Percentiles rank a stretch among this genome's conserved stretches.
These are phyloP conservation scores for Drosophila kanapiae DNA, from an alignment of 1,140 invertebrate species.

Conservation along the genomic window DNA sequence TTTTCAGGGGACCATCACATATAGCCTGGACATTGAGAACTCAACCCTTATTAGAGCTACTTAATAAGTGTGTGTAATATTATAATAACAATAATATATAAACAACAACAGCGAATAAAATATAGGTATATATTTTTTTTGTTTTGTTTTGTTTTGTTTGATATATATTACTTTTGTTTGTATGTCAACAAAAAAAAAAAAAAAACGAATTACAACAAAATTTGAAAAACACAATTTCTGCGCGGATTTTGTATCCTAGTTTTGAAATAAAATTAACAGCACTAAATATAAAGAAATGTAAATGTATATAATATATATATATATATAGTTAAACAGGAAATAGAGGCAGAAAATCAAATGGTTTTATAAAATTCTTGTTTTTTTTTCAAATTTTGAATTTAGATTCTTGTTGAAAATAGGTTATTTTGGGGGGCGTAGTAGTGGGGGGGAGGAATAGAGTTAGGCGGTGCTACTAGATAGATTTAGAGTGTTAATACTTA, in stretches of 20 bases:
- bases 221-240: constrained; percentile 84
- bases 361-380: background rate
- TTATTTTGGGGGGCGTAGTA: constrained; percentile 19
- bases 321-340: constrained; percentile 13
- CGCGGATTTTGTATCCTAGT: constrained; percentile 40
- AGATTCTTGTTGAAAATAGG: background rate
- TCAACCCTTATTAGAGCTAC: constrained; percentile 59
- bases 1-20: constrained; percentile 12
- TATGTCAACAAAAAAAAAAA: constrained; percentile 6
- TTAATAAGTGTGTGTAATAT: constrained; percentile 52
- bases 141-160: constrained; percentile 22
- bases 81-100: constrained; percentile 32
- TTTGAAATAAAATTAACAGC: constrained; percentile 46
- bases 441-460: constrained; percentile 12
- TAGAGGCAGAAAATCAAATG: constrained; percentile 35
- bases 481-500: constrained; percentile 52
- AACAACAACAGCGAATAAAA: constrained; percentile 47
- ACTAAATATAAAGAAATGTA: constrained; percentile 45
- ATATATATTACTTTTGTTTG: constrained; percentile 18
- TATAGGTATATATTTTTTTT: constrained; percentile 39
- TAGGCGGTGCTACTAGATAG: constrained; percentile 12
- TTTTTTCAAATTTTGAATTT: constrained; percentile 2
- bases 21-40: constrained; percentile 45
- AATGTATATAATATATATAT: constrained; percentile 14
- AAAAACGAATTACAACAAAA: constrained; percentile 84